A percentile compares a stretch with the other conserved stretches of the same genome.
These are phyloP conservation scores for Ploceus nigricollis DNA, from an alignment of 2,113 vertebrate species.

Conservation along the genomic window DNA sequence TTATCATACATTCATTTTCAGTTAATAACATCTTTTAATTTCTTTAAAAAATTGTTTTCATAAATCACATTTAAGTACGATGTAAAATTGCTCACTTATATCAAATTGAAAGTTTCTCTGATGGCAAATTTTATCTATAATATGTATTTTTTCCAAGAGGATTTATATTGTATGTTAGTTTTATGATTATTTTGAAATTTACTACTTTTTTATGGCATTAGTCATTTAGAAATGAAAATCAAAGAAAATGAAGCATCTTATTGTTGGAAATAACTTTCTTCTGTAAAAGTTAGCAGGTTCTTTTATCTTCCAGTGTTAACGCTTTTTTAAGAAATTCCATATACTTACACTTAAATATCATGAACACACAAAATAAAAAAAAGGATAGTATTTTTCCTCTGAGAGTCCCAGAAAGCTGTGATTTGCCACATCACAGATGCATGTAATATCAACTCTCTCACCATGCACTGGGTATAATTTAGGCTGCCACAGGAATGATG, in stretches of 20 bases:
- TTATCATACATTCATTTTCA: neutral
- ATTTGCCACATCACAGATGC: neutral
- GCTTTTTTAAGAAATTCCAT: neutral
- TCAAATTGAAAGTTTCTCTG: neutral
- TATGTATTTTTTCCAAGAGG: neutral
- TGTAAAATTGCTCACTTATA: neutral
- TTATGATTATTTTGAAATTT: neutral
- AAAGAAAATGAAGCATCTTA: neutral
- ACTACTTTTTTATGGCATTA: neutral
- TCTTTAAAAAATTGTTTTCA: neutral
- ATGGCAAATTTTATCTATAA: neutral
- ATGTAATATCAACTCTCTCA: neutral
- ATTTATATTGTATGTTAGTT: neutral
- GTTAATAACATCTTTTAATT: neutral
- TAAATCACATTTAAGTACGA: neutral
- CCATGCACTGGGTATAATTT: neutral
- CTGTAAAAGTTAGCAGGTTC: neutral
- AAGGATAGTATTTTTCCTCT: neutral
- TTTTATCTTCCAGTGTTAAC: neutral
- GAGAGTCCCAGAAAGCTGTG: neutral
- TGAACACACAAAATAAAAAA: neutral
- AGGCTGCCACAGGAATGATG: neutral
- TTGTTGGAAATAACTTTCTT: neutral
- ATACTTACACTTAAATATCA: neutral
- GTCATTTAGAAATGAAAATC: neutral